Conservation (phyloP, 2,797 vertebrate species). For the Coccyzus lansbergi region DNA sequence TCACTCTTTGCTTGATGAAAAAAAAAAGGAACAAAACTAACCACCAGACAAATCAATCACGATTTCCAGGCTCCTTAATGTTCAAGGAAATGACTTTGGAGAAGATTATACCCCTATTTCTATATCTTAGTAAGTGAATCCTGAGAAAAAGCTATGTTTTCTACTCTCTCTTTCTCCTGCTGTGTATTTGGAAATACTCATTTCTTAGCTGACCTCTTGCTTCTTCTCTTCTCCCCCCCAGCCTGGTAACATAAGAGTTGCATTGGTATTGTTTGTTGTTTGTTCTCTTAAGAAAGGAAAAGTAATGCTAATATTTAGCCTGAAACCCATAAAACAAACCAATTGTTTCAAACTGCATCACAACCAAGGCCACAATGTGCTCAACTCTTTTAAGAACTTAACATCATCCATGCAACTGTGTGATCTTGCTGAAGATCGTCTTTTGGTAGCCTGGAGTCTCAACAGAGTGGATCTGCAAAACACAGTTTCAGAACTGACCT, state of each 20-base stretch:
- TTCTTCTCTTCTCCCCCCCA: background rate
- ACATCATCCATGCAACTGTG: background rate
- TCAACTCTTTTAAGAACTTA: background rate
- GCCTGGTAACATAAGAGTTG: background rate
- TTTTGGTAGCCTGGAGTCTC: background rate
- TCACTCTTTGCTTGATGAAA: background rate
- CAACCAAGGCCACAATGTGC: background rate
- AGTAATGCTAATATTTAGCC: background rate
- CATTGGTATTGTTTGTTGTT: background rate
- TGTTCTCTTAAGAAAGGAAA: background rate
- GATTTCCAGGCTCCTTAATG: background rate
- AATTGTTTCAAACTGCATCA: background rate
- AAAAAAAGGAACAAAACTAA: fast-evolving
- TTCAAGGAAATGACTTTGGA: background rate
- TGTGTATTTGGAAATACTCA: background rate
- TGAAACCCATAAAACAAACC: background rate
- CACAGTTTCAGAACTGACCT: background rate
- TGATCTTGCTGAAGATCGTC: background rate
- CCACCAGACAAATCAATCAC: background rate
- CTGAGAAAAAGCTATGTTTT: background rate
- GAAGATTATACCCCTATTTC: background rate
- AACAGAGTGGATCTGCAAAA: background rate
- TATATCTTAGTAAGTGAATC: background rate
- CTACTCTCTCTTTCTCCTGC: background rate
- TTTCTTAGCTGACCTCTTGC: background rate